Evolutionary conservation across 2,113 vertebrate species (phyloP).

Genomic region (Oncorhynchus kisutch): DNA sequence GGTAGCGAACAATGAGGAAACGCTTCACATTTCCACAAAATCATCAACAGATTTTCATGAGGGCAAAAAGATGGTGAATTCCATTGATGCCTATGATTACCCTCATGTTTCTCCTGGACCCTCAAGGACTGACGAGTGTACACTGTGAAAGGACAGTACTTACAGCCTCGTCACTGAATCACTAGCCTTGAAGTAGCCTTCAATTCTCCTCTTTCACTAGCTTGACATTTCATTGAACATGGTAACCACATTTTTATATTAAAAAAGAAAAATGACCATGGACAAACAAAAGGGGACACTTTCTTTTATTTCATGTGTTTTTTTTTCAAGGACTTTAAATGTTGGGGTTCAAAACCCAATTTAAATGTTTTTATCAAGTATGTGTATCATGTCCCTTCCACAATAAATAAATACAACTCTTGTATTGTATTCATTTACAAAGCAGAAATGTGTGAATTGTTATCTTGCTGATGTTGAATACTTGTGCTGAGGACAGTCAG

Average conservation of each 20-base stretch:
- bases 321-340: conserved; percentile 12
- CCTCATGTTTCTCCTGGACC: conserved; percentile 35
- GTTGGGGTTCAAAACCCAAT: no score
- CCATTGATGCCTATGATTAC: conserved; percentile 36
- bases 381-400: neutral
- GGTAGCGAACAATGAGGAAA: conserved; percentile 42
- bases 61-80: conserved; percentile 32
- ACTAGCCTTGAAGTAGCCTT: conserved; percentile 38
- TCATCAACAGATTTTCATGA: conserved; percentile 52
- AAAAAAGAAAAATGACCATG: conserved; percentile 21
- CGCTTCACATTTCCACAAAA: conserved; percentile 42
- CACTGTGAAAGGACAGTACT: conserved; percentile 23
- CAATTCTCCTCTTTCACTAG: conserved; percentile 21
- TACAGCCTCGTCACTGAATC: conserved; percentile 44
- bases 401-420: no score
- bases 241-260: conserved; percentile 46
- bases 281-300: conserved; percentile 8
- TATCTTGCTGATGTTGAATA: conserved; percentile 41
- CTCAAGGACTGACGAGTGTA: conserved; percentile 21
- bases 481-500: conserved; percentile 48
- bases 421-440: no score
- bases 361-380: no score
- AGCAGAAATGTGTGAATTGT: neutral
- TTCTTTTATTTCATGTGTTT: conserved; percentile 20
- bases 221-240: conserved; percentile 34